A percentile compares a stretch with the other conserved stretches of the same genome.
These are phyloP conservation scores for Anguilla marmorata DNA, from an alignment of 2,797 vertebrate species.

Conservation along the genomic window DNA sequence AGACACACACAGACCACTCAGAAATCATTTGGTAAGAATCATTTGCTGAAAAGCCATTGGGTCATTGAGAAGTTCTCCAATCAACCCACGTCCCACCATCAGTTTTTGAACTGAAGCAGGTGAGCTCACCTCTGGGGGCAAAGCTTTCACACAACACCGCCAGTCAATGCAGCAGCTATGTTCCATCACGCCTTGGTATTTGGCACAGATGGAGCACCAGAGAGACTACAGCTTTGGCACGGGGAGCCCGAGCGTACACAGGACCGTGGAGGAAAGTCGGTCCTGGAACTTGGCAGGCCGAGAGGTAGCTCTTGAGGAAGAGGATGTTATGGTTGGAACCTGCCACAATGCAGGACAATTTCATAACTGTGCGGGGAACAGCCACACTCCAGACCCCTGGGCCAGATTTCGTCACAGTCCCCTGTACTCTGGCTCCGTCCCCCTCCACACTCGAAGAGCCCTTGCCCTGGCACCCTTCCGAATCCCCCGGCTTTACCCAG, in stretches of 20 bases:
- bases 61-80: background rate
- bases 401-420: conserved; percentile 19
- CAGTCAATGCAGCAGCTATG: background rate
- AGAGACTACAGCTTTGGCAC: background rate
- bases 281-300: conserved; percentile 18
- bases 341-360: conserved; percentile 27
- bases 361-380: conserved; percentile 15
- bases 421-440: background rate
- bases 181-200: background rate
- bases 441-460: background rate
- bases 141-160: background rate
- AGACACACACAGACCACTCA: background rate
- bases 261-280: conserved; percentile 13
- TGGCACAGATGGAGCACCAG: background rate
- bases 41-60: background rate
- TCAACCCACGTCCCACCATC: background rate
- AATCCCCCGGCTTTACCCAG: background rate
- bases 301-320: conserved; percentile 30
- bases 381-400: conserved; percentile 1
- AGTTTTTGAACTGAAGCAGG: background rate
- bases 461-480: background rate
- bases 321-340: conserved; percentile 32
- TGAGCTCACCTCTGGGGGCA: background rate
- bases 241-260: background rate
- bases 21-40: background rate